These are phyloP conservation scores for Ctenochaetus hawaiiensis DNA, from an alignment of 2,797 vertebrate species.

Conservation along the genomic window DNA sequence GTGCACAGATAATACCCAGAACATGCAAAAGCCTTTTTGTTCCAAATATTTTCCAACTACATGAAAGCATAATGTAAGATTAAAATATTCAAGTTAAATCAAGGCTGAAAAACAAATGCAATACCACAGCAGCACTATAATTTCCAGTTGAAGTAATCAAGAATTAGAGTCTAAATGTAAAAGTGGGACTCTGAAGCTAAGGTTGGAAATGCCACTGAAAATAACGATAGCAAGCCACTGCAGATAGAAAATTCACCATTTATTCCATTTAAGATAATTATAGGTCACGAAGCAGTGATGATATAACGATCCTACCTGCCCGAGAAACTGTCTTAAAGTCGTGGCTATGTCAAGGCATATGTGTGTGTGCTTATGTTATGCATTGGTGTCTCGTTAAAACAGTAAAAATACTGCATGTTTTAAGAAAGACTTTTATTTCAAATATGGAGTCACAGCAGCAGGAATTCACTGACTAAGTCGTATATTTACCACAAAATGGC, in stretches of 20 bases:
- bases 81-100: conserved; percentile 24
- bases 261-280: conserved; percentile 53
- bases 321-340: not conserved
- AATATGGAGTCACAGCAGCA: conserved; percentile 7
- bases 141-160: conserved; percentile 49
- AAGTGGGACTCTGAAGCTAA: conserved; percentile 20
- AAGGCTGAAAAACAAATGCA: not conserved
- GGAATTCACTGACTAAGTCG: conserved; percentile 4
- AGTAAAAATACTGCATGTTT: conserved; percentile 2
- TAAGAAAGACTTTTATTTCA: not conserved
- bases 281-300: conserved; percentile 12
- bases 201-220: conserved; percentile 9
- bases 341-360: not conserved
- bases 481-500: not conserved
- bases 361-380: not conserved
- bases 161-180: conserved; percentile 13
- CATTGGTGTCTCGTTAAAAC: conserved; percentile 10
- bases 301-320: conserved; percentile 17
- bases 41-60: not conserved
- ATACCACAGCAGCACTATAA: conserved; percentile 13
- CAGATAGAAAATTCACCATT: conserved; percentile 31
- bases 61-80: conserved; percentile 2
- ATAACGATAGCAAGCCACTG: conserved; percentile 14
- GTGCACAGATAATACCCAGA: not conserved
- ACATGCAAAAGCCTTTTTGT: not conserved